Evolutionary conservation across 2,113 vertebrate species (phyloP).

Genomic region (Urocynchramus pylzowi): DNA sequence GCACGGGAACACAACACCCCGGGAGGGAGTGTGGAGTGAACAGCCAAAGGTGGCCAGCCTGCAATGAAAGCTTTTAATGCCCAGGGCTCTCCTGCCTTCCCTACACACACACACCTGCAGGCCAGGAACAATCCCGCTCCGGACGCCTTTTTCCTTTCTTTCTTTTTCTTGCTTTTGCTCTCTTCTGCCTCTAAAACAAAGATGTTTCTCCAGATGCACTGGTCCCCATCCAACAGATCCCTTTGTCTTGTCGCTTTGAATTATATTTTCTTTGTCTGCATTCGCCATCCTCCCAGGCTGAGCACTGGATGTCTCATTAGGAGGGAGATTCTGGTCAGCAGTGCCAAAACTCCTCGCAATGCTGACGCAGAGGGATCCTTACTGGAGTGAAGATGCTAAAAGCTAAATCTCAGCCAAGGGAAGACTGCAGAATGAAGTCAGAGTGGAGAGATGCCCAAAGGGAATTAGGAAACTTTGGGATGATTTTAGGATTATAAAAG

Average conservation of each 20-base stretch:
- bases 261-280: not conserved
- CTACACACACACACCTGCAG: not conserved
- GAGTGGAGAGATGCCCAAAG: not conserved
- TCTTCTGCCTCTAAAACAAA: not conserved
- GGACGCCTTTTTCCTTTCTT: not conserved
- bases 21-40: not conserved
- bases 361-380: not conserved
- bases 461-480: not conserved
- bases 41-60: not conserved
- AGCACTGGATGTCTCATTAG: not conserved
- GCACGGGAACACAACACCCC: conserved; percentile 25
- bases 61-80: not conserved
- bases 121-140: not conserved
- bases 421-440: not conserved
- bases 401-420: not conserved
- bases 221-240: conserved; percentile 13
- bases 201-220: conserved; percentile 21
- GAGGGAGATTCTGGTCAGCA: not conserved
- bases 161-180: not conserved
- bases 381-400: not conserved
- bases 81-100: not conserved
- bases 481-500: not conserved
- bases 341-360: not conserved
- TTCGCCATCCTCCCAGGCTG: not conserved
- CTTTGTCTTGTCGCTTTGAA: conserved; percentile 40